phyloP scores from a whole-genome alignment of 2,888 invertebrate species.

The Muschampia plurimacula region DNA sequence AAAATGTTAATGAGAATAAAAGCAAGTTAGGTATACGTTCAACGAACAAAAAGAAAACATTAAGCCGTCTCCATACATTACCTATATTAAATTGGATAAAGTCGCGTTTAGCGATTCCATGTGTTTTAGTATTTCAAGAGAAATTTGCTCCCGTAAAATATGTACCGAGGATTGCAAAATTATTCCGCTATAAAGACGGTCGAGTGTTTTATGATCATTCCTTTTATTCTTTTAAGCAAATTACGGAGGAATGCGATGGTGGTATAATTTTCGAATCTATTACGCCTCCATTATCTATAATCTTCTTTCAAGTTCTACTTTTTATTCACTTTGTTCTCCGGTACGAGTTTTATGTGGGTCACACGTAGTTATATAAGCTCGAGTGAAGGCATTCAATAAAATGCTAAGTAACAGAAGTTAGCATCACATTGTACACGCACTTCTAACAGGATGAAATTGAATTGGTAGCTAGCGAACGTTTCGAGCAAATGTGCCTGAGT shows the following conservation, averaged over 20 bases:
- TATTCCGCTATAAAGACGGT: constrained; percentile 65
- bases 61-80: constrained; percentile 62
- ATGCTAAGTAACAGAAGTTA: constrained; percentile 69
- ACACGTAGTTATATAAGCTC: constrained; percentile 28
- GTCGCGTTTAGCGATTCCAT: constrained; percentile 58
- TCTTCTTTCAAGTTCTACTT: constrained; percentile 47
- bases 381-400: constrained; percentile 52
- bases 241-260: constrained; percentile 59
- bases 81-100: constrained; percentile 65
- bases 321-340: constrained; percentile 40
- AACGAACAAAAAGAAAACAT: constrained; percentile 55
- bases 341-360: constrained; percentile 15
- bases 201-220: constrained; percentile 67
- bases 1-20: constrained; percentile 23
- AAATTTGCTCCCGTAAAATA: constrained; percentile 63
- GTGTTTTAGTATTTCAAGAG: constrained; percentile 47
- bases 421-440: constrained; percentile 67
- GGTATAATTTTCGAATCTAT: constrained; percentile 62
- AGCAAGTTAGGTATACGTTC: constrained; percentile 38
- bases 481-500: constrained; percentile 68
- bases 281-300: constrained; percentile 51
- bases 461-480: constrained; percentile 69
- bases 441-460: constrained; percentile 73
- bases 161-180: constrained; percentile 62
- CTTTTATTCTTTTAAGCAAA: constrained; percentile 59